Conservation (phyloP, 2,113 vertebrate genomes). For the Scalopus aquaticus region DNA sequence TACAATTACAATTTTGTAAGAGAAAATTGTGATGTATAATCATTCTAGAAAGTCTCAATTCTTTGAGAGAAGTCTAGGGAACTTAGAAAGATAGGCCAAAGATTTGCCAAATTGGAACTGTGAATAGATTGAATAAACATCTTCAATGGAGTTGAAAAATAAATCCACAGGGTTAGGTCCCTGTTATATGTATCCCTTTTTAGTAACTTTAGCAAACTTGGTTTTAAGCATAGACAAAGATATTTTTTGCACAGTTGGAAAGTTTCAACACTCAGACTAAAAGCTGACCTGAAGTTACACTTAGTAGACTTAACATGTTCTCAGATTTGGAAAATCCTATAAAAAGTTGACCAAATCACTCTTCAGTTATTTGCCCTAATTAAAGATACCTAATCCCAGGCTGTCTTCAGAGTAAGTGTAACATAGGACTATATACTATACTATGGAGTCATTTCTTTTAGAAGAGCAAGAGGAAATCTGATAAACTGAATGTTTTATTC, state of each 20-base stretch:
- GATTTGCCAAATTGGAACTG: not conserved
- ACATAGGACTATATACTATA: not conserved
- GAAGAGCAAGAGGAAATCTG: not conserved
- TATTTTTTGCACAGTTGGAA: constrained; percentile 60
- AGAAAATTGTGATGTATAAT: not conserved
- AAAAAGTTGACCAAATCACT: constrained; percentile 9
- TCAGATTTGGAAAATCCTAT: constrained; percentile 44
- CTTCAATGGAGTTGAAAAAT: constrained; percentile 5
- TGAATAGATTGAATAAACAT: not conserved
- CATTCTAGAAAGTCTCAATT: constrained; percentile 21
- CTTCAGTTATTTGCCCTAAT: constrained; percentile 4
- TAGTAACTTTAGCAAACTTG: not conserved
- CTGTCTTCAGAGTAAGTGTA: not conserved
- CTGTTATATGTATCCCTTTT: not conserved
- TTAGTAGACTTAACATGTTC: constrained; percentile 31
- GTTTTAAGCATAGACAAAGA: not conserved
- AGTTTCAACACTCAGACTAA: constrained; percentile 49
- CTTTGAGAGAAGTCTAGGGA: not conserved
- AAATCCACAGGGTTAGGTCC: not conserved
- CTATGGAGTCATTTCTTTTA: not conserved
- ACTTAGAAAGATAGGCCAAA: not conserved
- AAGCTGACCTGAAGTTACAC: constrained; percentile 6
- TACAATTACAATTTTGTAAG: constrained; percentile 15
- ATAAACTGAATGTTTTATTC: not conserved
- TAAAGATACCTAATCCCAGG: not conserved